Percentiles rank a stretch among this genome's conserved stretches.
Conservation (phyloP, 2,113 vertebrate genomes). For the Corydoras sp. region DNA sequence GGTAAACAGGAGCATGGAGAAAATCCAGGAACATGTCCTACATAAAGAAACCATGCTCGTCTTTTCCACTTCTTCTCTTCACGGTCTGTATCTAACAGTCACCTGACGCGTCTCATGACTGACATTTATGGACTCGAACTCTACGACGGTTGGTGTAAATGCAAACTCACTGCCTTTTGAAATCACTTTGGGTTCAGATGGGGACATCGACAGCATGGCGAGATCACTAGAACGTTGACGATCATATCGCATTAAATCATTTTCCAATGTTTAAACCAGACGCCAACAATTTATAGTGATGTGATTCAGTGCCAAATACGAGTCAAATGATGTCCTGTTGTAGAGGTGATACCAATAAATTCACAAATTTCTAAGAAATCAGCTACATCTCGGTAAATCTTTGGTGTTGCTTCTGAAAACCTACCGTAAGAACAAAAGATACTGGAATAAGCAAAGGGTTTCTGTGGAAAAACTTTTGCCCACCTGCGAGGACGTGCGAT, state of each 20-base stretch:
- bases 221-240: conserved; percentile 16
- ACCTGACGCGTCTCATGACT: conserved; percentile 3
- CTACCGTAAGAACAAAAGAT: too few species aligned
- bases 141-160: conserved; percentile 25
- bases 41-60: background rate
- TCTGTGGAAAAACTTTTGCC: too few species aligned
- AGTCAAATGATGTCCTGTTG: conserved; percentile 35
- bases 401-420: too few species aligned
- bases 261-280: conserved; percentile 33
- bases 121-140: conserved; percentile 19
- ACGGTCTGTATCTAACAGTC: background rate
- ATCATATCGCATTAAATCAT: conserved; percentile 32
- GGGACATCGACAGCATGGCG: conserved; percentile 21
- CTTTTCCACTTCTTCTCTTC: background rate
- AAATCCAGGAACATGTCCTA: background rate
- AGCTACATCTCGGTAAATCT: background rate
- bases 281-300: conserved; percentile 30
- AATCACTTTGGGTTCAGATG: conserved; percentile 33
- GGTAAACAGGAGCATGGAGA: background rate
- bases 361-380: conserved; percentile 40
- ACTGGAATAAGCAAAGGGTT: too few species aligned
- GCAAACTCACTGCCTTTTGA: conserved; percentile 48
- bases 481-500: too few species aligned
- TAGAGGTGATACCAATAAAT: conserved; percentile 50
- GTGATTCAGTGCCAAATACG: conserved; percentile 45